Conservation (phyloP, 2,797 vertebrate genomes). For the Urophycis tenuis region DNA sequence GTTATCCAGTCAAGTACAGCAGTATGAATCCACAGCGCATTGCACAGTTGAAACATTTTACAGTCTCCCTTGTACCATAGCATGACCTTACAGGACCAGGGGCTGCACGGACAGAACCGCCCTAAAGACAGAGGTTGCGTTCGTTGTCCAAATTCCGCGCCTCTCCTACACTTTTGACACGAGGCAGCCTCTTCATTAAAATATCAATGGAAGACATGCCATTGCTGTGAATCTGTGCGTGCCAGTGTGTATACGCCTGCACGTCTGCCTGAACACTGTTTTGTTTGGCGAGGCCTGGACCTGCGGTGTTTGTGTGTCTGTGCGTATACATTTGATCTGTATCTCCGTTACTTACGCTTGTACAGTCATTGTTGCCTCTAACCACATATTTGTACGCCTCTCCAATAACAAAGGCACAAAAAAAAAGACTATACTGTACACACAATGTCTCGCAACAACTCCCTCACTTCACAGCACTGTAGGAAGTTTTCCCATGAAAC, state of each 20-base stretch:
- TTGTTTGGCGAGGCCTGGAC: no score
- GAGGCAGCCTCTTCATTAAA: background rate
- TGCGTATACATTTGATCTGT: background rate
- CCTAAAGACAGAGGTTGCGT: background rate
- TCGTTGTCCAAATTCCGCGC: background rate
- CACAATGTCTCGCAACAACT: background rate
- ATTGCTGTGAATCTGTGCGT: background rate
- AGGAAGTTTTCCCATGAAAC: conserved; percentile 8
- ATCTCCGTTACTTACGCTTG: background rate
- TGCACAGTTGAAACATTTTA: background rate
- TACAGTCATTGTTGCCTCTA: background rate
- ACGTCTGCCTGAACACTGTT: no score
- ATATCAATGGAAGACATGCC: background rate
- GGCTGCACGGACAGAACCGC: background rate
- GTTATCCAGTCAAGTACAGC: background rate
- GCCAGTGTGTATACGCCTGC: no score
- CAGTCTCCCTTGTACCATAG: background rate
- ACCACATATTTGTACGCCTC: background rate
- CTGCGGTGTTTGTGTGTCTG: background rate
- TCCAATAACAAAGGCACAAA: background rate
- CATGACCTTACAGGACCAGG: background rate
- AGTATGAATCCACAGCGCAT: background rate
- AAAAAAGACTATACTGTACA: background rate
- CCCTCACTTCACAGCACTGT: background rate
- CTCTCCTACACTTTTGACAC: background rate